Evolutionary conservation across 2,797 vertebrate species (phyloP).

Genomic region (Melanotaenia pygmaea): DNA sequence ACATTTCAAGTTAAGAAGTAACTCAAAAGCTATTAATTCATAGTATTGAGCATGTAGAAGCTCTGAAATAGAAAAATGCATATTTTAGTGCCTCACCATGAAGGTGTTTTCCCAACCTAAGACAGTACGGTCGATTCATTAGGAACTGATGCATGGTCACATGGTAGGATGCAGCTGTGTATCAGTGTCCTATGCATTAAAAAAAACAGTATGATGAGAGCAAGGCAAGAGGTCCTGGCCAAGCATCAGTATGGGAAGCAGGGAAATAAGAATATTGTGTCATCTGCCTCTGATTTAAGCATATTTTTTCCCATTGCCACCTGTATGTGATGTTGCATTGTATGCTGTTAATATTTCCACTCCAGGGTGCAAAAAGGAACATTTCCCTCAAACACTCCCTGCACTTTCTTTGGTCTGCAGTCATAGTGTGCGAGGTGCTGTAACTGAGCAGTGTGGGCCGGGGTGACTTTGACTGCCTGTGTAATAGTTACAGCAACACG

Average conservation of each 20-base stretch:
- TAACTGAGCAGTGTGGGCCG: slow-evolving; percentile 58
- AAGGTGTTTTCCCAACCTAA: neutral
- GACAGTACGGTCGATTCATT: neutral
- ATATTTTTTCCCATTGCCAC: neutral
- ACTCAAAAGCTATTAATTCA: too few species aligned
- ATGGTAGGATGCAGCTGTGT: neutral
- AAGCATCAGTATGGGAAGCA: neutral
- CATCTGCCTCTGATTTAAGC: neutral
- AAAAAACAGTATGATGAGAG: neutral
- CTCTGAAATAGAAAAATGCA: too few species aligned
- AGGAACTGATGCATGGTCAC: neutral
- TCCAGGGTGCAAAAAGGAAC: slow-evolving; percentile 7
- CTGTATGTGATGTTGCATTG: slow-evolving; percentile 9
- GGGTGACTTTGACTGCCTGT: slow-evolving; percentile 81
- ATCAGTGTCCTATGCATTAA: neutral
- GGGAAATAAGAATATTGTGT: neutral
- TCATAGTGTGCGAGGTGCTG: slow-evolving; percentile 43
- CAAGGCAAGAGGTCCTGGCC: neutral
- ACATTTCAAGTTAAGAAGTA: neutral
- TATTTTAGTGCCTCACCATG: neutral
- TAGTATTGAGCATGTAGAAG: too few species aligned
- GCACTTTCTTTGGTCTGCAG: slow-evolving; percentile 30
- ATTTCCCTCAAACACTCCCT: slow-evolving; percentile 22
- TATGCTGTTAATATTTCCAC: slow-evolving; percentile 25
- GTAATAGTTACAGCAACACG: slow-evolving; percentile 80